Evolutionary conservation across 2,113 vertebrate species (phyloP).

Genomic region (Larimichthys crocea): DNA sequence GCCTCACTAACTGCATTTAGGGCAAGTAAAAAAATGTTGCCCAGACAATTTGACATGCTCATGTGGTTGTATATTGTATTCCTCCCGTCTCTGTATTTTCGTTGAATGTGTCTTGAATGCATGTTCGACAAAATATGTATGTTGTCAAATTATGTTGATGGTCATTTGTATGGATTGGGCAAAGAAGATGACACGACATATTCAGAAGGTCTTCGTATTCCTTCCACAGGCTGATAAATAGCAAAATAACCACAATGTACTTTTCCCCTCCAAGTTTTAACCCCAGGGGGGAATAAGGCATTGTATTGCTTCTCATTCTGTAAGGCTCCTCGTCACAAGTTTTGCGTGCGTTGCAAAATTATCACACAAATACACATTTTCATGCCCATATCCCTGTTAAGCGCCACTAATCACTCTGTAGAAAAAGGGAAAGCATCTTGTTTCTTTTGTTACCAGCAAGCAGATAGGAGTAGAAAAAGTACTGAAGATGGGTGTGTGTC

Average conservation of each 20-base stretch:
- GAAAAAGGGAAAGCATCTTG: slow-evolving; percentile 78
- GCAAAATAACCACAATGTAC: slow-evolving; percentile 50
- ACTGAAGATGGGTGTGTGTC: slow-evolving; percentile 78
- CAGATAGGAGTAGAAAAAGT: slow-evolving; percentile 80
- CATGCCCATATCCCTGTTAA: slow-evolving; percentile 73
- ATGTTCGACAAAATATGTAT: background rate
- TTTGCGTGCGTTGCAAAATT: slow-evolving; percentile 82
- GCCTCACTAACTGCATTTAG: slow-evolving; percentile 67
- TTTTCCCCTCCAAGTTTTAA: slow-evolving; percentile 64
- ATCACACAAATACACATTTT: slow-evolving; percentile 86
- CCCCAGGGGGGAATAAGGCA: slow-evolving; percentile 55
- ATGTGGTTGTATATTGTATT: slow-evolving; percentile 22
- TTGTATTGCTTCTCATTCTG: slow-evolving; percentile 68
- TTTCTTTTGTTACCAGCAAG: slow-evolving; percentile 85
- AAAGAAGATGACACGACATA: slow-evolving; percentile 1
- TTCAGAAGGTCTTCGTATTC: slow-evolving; percentile 32
- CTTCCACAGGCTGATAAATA: slow-evolving; percentile 19
- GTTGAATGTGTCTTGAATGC: slow-evolving; percentile 16
- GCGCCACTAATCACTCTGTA: slow-evolving; percentile 81
- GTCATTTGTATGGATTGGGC: slow-evolving; percentile 15
- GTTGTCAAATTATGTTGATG: background rate
- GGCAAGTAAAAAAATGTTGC: slow-evolving; percentile 62
- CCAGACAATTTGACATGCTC: slow-evolving; percentile 64
- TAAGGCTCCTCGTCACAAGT: slow-evolving; percentile 69
- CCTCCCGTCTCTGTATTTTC: slow-evolving; percentile 11